phyloP scores from a whole-genome alignment of 2,888 invertebrate species.

The Lithophane semibrunnea region DNA sequence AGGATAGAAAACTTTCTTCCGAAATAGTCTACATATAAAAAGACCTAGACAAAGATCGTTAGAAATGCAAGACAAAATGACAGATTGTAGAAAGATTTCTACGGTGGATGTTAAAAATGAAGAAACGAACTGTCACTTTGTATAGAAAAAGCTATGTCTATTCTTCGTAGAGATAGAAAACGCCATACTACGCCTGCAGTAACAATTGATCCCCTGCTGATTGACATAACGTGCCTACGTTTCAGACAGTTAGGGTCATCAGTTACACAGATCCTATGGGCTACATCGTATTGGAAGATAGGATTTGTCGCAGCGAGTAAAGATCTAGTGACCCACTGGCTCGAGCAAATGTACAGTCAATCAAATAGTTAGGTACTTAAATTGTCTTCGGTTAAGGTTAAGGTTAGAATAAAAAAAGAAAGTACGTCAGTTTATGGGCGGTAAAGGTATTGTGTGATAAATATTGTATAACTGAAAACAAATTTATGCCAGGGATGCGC shows the following conservation, averaged over 20 bases:
- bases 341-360: background rate
- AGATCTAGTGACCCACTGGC: background rate
- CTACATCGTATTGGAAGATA: background rate
- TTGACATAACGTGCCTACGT: background rate
- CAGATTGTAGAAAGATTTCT: too few species aligned
- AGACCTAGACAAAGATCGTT: too few species aligned
- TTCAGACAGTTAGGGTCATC: background rate
- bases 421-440: too few species aligned
- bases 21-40: too few species aligned
- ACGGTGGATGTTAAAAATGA: too few species aligned
- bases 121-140: too few species aligned
- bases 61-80: too few species aligned
- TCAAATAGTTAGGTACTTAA: background rate
- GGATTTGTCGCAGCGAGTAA: background rate
- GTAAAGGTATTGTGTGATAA: background rate
- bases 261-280: background rate
- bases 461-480: background rate
- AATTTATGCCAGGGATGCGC: background rate
- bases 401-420: background rate
- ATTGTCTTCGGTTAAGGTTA: background rate
- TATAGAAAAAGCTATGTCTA: too few species aligned
- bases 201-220: too few species aligned
- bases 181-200: too few species aligned
- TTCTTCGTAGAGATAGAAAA: too few species aligned
- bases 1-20: too few species aligned